A percentile compares a stretch with the other conserved stretches of the same genome.
Conservation (phyloP, 2,797 vertebrate species). For the Sternotherus odoratus region DNA sequence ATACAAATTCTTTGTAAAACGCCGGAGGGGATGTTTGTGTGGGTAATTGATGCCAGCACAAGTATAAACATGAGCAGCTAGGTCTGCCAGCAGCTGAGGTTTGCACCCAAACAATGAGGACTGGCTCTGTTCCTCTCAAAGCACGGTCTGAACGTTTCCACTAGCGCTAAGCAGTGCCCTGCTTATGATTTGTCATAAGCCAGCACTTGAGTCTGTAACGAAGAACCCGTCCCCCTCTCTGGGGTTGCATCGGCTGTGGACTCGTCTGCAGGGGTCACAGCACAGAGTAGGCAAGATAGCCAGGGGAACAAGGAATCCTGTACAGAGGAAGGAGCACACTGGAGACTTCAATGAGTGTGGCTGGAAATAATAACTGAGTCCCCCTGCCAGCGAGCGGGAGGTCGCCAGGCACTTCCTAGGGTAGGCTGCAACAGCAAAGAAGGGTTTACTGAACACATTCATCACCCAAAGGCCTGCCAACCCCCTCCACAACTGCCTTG, state of each 20-base stretch:
- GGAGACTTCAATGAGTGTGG: too few relatives aligned
- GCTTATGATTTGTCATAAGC: not conserved
- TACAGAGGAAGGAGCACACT: too few relatives aligned
- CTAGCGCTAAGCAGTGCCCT: not conserved
- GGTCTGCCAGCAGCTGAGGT: not conserved
- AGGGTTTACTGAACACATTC: fast-evolving
- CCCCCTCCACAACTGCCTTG: fast-evolving
- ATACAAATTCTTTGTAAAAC: not conserved
- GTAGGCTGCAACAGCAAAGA: fast-evolving
- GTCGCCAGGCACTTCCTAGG: too few relatives aligned
- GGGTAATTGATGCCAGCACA: not conserved
- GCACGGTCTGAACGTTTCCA: not conserved
- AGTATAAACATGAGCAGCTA: not conserved
- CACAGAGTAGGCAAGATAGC: too few relatives aligned
- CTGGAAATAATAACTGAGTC: too few relatives aligned
- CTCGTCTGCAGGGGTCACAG: not conserved
- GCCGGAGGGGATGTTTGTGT: not conserved
- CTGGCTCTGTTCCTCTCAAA: not conserved
- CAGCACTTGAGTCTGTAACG: not conserved
- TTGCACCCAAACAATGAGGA: not conserved
- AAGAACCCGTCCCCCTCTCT: not conserved
- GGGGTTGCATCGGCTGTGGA: not conserved
- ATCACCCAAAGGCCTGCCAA: not conserved
- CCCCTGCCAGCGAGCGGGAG: too few relatives aligned
- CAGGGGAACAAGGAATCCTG: too few relatives aligned